phyloP scores from a whole-genome alignment of 1,140 invertebrate genomes.

The Trigoniulus corallinus region DNA sequence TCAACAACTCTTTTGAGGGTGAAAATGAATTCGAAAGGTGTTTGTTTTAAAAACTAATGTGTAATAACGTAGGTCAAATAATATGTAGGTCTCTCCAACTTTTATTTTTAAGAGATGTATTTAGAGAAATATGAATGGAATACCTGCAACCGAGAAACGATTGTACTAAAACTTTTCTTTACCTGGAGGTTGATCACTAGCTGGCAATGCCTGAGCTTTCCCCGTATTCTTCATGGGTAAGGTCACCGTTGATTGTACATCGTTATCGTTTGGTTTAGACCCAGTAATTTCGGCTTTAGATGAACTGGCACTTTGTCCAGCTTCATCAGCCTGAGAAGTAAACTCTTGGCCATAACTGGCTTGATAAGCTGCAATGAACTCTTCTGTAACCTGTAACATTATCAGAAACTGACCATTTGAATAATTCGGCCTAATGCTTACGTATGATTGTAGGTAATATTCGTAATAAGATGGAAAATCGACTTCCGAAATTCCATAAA shows the following conservation, averaged over 20 bases:
- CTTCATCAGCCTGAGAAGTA: conserved; percentile 28
- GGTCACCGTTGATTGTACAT: conserved; percentile 28
- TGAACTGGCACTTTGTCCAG: conserved; percentile 11
- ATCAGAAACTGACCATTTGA: conserved; percentile 11
- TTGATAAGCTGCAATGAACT: conserved; percentile 91
- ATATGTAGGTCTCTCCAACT: too few relatives aligned
- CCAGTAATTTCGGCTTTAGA: background rate
- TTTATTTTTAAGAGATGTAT: too few relatives aligned
- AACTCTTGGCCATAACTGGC: conserved; percentile 86
- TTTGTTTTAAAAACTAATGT: too few relatives aligned
- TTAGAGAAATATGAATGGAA: too few relatives aligned
- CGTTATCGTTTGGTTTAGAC: conserved; percentile 9
- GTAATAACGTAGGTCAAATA: too few relatives aligned
- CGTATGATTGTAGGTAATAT: conserved; percentile 11
- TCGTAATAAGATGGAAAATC: conserved; percentile 2
- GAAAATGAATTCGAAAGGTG: too few relatives aligned
- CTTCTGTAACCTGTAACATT: conserved; percentile 60
- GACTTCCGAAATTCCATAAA: background rate
- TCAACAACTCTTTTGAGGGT: too few relatives aligned
- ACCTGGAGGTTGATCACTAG: conserved; percentile 7
- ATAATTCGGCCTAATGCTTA: conserved; percentile 4
- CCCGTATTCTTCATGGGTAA: conserved; percentile 26
- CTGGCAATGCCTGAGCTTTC: conserved; percentile 20
- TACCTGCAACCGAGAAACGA: too few relatives aligned
- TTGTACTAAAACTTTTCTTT: too few relatives aligned